phyloP scores from a whole-genome alignment of 2,113 vertebrate species.

The Regulus satrapa region DNA sequence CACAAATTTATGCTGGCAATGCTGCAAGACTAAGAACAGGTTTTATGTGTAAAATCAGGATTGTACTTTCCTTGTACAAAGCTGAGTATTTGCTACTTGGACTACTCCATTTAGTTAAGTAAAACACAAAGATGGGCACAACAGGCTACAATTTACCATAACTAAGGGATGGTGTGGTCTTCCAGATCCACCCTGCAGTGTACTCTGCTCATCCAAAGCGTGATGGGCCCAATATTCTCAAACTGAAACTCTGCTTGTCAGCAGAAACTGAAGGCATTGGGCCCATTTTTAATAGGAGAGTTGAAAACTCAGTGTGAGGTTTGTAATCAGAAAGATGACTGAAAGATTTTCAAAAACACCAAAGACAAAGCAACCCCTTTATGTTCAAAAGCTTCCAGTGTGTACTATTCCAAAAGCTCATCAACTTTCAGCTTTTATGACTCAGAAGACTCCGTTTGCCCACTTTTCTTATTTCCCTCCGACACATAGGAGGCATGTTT shows the following conservation, averaged over 20 bases:
- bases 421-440: neutral
- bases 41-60: neutral
- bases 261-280: neutral
- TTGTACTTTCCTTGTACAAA: neutral
- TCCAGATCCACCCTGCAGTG: neutral
- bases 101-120: neutral
- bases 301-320: accelerated
- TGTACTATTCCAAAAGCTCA: neutral
- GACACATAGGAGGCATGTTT: too few relatives aligned
- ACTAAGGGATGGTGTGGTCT: neutral
- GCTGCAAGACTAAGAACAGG: neutral
- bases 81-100: neutral
- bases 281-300: neutral
- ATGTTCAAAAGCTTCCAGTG: neutral
- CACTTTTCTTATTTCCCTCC: neutral
- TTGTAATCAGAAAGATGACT: neutral
- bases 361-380: neutral
- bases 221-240: too few relatives aligned
- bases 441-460: neutral
- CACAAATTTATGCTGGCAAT: neutral
- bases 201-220: neutral
- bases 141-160: neutral
- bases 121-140: neutral
- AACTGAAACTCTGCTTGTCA: neutral
- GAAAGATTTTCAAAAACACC: neutral